A percentile compares a stretch with the other conserved stretches of the same genome.
Conservation (phyloP, 2,888 invertebrate species). For the Himalopsyche kuldschensis region DNA sequence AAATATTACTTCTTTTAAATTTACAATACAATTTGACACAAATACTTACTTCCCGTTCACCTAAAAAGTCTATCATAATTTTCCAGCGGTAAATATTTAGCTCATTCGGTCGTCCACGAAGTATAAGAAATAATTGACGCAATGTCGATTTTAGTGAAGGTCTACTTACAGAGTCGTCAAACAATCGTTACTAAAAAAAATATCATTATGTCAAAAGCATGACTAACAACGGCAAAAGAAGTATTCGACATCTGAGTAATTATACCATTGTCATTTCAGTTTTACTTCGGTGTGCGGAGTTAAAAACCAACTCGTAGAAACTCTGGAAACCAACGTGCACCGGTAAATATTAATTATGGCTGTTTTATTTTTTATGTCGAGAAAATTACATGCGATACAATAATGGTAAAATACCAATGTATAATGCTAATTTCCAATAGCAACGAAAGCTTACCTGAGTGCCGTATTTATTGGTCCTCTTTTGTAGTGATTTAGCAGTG, state of each 20-base stretch:
- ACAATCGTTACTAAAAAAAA: neutral
- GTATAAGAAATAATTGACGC: neutral
- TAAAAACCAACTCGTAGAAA: too few species aligned
- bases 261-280: neutral
- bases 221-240: neutral
- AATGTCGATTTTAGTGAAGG: neutral
- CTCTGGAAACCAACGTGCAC: too few species aligned
- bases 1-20: too few species aligned
- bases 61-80: neutral
- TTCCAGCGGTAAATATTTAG: constrained; percentile 1
- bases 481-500: too few species aligned
- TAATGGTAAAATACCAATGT: too few species aligned
- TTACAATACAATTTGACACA: neutral
- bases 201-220: neutral
- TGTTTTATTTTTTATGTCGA: too few species aligned
- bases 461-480: too few species aligned
- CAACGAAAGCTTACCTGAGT: too few species aligned
- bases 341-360: too few species aligned
- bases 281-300: neutral
- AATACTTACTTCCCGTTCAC: neutral
- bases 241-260: neutral
- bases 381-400: too few species aligned
- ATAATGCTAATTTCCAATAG: too few species aligned
- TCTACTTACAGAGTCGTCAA: neutral
- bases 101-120: neutral